Conservation (phyloP, 2,797 vertebrate genomes). For the Acropternis orthonyx region DNA sequence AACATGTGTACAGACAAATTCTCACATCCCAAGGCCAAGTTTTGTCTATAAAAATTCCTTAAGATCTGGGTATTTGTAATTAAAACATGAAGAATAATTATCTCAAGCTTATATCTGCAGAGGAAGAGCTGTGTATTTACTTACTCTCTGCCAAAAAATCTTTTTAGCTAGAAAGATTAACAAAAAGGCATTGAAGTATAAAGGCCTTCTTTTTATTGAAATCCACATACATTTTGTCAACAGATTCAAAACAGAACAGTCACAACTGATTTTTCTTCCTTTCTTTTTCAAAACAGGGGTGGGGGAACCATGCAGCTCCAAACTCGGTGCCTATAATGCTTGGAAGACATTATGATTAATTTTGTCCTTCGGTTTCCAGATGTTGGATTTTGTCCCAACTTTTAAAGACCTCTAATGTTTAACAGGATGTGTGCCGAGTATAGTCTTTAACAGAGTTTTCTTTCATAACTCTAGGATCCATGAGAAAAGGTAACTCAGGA, state of each 20-base stretch:
- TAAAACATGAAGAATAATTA: slow-evolving; percentile 30
- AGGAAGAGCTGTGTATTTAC: slow-evolving; percentile 28
- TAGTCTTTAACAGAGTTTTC: slow-evolving; percentile 69
- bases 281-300: not conserved
- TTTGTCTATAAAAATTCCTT: slow-evolving; percentile 23
- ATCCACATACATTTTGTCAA: not conserved
- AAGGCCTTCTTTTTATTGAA: slow-evolving; percentile 2
- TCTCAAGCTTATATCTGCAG: slow-evolving; percentile 21
- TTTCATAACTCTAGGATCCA: slow-evolving; percentile 70
- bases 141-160: slow-evolving; percentile 23
- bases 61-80: not conserved
- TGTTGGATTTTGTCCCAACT: slow-evolving; percentile 63
- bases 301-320: not conserved
- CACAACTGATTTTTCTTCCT: not conserved
- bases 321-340: slow-evolving; percentile 13
- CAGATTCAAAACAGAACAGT: slow-evolving; percentile 7
- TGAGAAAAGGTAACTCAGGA: slow-evolving; percentile 47
- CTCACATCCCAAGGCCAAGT: not conserved
- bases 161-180: not conserved
- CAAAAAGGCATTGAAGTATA: slow-evolving; percentile 4
- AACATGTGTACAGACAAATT: not conserved
- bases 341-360: slow-evolving; percentile 60
- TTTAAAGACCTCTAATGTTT: slow-evolving; percentile 70
- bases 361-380: slow-evolving; percentile 64
- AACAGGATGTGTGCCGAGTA: slow-evolving; percentile 69